Percentiles rank a stretch among this genome's conserved stretches.
Evolutionary conservation across 2,113 vertebrate species (phyloP).

Genomic region (Agapornis roseicollis): DNA sequence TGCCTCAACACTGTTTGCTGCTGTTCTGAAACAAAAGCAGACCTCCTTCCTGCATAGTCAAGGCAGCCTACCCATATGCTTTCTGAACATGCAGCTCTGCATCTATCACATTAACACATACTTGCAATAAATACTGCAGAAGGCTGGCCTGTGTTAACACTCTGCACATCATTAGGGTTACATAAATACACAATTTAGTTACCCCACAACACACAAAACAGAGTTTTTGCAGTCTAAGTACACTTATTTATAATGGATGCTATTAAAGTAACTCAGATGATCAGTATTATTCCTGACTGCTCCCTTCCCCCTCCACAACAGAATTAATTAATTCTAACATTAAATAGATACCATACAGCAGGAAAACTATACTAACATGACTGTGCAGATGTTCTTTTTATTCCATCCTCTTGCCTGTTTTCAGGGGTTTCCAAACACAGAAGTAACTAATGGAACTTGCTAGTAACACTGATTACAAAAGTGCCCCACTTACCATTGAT

Average conservation of each 20-base stretch:
- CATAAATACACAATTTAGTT: not conserved
- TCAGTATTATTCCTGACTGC: not conserved
- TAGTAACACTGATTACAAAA: not conserved
- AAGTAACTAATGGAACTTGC: not conserved
- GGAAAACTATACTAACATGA: not conserved
- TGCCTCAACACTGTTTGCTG: not conserved
- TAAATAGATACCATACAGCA: not conserved
- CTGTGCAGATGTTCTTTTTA: not conserved
- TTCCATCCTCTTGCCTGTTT: not conserved
- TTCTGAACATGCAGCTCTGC: not conserved
- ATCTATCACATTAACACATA: not conserved
- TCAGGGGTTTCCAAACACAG: not conserved
- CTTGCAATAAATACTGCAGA: not conserved
- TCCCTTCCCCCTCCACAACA: accelerated
- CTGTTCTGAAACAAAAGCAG: not conserved
- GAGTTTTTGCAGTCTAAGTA: not conserved
- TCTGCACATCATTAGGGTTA: not conserved
- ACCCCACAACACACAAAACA: accelerated
- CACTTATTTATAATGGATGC: not conserved
- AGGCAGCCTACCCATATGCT: not conserved
- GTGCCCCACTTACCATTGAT: not conserved
- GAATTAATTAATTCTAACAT: not conserved
- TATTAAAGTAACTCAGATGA: not conserved
- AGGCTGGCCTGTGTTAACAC: not conserved
- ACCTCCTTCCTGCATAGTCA: not conserved